phyloP scores from a whole-genome alignment of 2,888 invertebrate genomes.

The Meliscaeva auricollis region DNA sequence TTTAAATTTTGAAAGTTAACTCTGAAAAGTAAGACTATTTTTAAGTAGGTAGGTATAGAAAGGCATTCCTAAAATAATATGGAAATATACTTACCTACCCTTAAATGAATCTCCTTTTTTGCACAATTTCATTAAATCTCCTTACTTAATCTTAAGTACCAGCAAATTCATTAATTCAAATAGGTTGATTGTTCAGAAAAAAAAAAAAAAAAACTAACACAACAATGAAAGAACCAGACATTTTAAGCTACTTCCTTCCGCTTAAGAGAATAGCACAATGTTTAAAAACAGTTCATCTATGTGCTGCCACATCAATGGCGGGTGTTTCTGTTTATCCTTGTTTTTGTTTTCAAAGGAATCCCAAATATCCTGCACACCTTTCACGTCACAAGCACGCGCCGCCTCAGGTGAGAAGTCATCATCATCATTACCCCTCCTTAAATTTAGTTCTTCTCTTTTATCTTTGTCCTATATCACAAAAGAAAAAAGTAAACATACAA shows the following conservation, averaged over 20 bases:
- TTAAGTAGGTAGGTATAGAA: too few species aligned
- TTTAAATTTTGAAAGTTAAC: too few species aligned
- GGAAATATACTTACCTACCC: not conserved
- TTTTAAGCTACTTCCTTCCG: slow-evolving; percentile 59
- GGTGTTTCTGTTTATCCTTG: not conserved
- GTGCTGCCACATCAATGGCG: slow-evolving; percentile 6
- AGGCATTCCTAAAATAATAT: too few species aligned
- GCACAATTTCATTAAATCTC: slow-evolving; percentile 43
- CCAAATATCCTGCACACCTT: slow-evolving; percentile 41
- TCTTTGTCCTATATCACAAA: slow-evolving; percentile 16
- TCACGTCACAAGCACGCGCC: slow-evolving; percentile 16
- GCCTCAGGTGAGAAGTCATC: slow-evolving; percentile 57
- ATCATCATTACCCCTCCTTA: slow-evolving; percentile 29
- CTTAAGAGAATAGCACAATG: slow-evolving; percentile 15
- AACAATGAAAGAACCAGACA: slow-evolving; percentile 27
- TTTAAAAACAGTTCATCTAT: slow-evolving; percentile 59
- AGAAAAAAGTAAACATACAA: not conserved
- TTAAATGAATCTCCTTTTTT: slow-evolving; percentile 38
- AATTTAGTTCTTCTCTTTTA: not conserved
- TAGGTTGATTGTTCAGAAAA: slow-evolving; percentile 11
- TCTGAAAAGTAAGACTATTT: too few species aligned
- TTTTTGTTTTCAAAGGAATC: slow-evolving; percentile 33
- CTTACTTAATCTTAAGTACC: slow-evolving; percentile 67
- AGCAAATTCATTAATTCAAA: slow-evolving; percentile 62
- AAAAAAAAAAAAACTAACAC: not conserved